Evolutionary conservation across 2,113 vertebrate genomes (phyloP).

Genomic region (Dicerorhinus sumatrensis): DNA sequence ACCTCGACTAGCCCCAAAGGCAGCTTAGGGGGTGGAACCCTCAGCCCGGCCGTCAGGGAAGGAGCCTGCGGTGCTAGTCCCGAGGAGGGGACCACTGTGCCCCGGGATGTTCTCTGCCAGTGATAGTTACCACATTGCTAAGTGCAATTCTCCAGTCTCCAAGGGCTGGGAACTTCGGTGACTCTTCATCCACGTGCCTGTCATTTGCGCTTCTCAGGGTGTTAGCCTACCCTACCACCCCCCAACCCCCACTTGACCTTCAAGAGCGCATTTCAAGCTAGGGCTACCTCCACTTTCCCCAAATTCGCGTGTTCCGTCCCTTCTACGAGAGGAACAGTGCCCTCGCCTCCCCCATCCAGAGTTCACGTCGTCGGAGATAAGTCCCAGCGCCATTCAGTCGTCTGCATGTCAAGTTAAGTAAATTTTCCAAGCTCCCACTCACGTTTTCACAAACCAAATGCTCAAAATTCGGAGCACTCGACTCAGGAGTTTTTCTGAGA

Average conservation of each 20-base stretch:
- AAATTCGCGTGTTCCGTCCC: neutral
- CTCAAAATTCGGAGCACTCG: neutral
- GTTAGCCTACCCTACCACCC: neutral
- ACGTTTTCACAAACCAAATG: neutral
- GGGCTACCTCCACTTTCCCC: neutral
- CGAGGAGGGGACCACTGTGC: neutral
- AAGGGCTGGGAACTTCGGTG: rapidly evolving
- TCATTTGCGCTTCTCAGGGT: neutral
- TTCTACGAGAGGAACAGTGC: neutral
- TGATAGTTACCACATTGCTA: neutral
- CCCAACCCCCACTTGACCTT: neutral
- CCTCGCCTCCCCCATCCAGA: rapidly evolving
- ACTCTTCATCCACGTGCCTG: neutral
- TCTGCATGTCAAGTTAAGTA: neutral
- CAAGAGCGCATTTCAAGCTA: neutral
- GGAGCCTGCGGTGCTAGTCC: rapidly evolving
- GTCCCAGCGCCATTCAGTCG: neutral
- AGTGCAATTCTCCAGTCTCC: neutral
- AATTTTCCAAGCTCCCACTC: neutral
- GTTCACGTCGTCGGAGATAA: neutral
- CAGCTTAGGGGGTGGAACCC: neutral
- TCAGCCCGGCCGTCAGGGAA: rapidly evolving
- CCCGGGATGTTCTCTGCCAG: neutral
- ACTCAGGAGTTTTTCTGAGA: rapidly evolving
- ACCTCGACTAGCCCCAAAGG: neutral